Percentiles rank a stretch among this genome's conserved stretches.
phyloP scores from a whole-genome alignment of 2,113 vertebrate species.

The Otocyon megalotis region DNA sequence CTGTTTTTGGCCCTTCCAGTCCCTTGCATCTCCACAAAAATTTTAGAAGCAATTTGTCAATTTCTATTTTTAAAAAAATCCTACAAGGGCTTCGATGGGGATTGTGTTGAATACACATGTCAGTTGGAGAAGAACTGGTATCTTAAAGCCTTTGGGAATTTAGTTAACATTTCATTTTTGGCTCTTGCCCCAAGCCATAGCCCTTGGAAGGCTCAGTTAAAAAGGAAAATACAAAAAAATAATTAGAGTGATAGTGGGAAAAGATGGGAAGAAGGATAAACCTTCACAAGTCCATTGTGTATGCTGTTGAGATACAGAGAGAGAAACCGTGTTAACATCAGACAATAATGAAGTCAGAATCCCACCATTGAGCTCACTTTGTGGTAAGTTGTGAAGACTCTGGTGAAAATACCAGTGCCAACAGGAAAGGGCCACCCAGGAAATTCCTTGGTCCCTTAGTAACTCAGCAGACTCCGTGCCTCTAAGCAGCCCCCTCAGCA shows the following conservation, averaged over 20 bases:
- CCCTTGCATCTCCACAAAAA: background rate
- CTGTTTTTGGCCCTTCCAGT: background rate
- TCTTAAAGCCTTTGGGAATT: background rate
- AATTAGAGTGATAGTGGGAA: background rate
- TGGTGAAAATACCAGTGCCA: background rate
- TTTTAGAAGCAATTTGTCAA: background rate
- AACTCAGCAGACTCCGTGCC: background rate
- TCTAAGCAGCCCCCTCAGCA: background rate
- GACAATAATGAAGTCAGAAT: background rate
- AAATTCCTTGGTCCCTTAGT: background rate
- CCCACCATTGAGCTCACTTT: background rate
- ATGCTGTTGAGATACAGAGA: background rate
- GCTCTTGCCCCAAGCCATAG: background rate
- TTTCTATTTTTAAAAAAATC: background rate
- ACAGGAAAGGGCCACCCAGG: background rate
- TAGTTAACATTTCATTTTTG: background rate
- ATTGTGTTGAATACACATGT: background rate
- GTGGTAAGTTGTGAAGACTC: background rate
- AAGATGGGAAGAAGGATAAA: background rate
- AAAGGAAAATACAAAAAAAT: background rate
- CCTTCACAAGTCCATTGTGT: background rate
- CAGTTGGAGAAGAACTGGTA: background rate
- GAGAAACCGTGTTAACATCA: background rate
- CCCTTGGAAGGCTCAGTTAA: background rate
- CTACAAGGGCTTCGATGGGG: background rate